Evolutionary conservation across 2,797 vertebrate species (phyloP), one percentile per base, ranked within the genome.

Genomic region (Amblyraja radiata): DNA sequence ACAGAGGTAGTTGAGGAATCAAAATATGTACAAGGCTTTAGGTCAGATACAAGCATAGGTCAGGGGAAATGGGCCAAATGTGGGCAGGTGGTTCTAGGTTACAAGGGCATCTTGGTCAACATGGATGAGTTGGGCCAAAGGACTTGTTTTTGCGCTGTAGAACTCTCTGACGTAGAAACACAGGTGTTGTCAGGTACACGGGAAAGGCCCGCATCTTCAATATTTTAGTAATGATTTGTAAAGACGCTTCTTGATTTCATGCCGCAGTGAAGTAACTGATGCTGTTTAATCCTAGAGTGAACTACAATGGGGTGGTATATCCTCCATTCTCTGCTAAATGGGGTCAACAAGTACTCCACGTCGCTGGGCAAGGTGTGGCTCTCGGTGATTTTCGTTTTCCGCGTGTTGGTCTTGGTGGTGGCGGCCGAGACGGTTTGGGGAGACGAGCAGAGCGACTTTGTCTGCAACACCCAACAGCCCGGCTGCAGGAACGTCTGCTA

Each of bases 401-500:
- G 96, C 54, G 95, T 97, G 93, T 94, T 96, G 95, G 95, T 97
- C 93, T 95, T 97, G 94, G 95, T 96, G 9, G 95, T 97, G 39
- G 97, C 97, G 0, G 96, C 96, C 0, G 97, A 97, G 94, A 96
- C 96, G 32, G 97, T 97, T 1, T 97, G 96, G 96, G 96, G 95
- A 0, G 96, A 97, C 21, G 96, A 97, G 93, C 96, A 97, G 95
- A 95, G 96, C 0, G 96, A 96, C 94, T 97, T 97, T 94, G 95
- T 94, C 93, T 97, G 96, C 93, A 97, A 97, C 95, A 97, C 96
- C 0, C 95, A 95, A 6, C 96, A 97, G 8, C 96, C 96, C 0
- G 96, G 97, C 90, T 97, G 97, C 94, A 95, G 96, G 93, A 97
- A 96, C 73, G 97, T 97, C 93, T 97, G 97, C 94, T 97, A 97